These are phyloP conservation scores for Lucinisca nassula DNA, from an alignment of 2,888 invertebrate species.

Conservation along the genomic window DNA sequence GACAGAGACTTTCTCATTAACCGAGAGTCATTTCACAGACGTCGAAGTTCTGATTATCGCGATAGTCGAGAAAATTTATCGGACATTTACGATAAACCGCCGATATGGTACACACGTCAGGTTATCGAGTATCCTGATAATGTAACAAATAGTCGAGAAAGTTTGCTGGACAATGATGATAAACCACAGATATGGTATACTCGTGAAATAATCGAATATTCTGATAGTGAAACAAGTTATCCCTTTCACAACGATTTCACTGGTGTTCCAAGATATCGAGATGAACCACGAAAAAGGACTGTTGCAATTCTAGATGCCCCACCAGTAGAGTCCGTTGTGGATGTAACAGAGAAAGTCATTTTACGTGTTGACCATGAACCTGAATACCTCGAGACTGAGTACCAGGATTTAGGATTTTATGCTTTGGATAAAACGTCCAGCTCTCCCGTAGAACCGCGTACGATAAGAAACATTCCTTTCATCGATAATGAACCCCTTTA, in stretches of 20 bases:
- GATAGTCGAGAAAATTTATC: neutral
- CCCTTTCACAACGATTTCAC: too few species aligned
- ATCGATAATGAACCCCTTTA: neutral
- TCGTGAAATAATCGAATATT: neutral
- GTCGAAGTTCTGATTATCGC: neutral
- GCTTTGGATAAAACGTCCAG: neutral
- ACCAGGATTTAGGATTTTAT: neutral
- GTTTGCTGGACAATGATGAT: neutral
- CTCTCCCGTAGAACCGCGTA: neutral
- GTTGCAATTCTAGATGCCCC: too few species aligned
- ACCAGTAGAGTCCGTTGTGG: too few species aligned
- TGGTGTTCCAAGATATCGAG: too few species aligned
- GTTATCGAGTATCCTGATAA: neutral
- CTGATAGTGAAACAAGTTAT: too few species aligned
- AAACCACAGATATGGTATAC: neutral
- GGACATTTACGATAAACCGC: neutral
- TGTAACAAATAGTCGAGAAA: neutral
- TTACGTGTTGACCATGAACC: neutral
- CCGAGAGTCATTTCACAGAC: neutral
- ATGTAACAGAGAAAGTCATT: neutral
- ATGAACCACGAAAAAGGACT: too few species aligned
- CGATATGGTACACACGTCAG: neutral
- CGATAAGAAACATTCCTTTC: neutral
- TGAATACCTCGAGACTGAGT: neutral
- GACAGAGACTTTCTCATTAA: neutral